These are phyloP conservation scores for Cephus cinctus DNA, from an alignment of 1,140 invertebrate genomes.

Conservation along the genomic window DNA sequence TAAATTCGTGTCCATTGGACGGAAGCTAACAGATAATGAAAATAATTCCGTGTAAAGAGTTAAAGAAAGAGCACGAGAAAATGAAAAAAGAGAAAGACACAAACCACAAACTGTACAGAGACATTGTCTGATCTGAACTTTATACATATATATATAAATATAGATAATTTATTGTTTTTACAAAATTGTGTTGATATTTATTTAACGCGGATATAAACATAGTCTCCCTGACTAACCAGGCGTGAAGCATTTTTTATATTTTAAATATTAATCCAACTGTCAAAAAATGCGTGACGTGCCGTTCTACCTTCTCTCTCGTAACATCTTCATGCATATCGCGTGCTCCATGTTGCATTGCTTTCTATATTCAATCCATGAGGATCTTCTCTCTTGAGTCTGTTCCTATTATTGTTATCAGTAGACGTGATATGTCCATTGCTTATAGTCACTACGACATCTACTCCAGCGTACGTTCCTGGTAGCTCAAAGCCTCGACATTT, in stretches of 20 bases:
- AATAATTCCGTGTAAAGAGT: not conserved
- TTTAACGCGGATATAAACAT: slow-evolving; percentile 29
- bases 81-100: slow-evolving; percentile 16
- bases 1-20: too few relatives aligned
- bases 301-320: slow-evolving; percentile 41
- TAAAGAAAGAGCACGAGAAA: slow-evolving; percentile 18
- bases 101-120: slow-evolving; percentile 42
- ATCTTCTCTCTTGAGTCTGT: too few relatives aligned
- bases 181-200: slow-evolving; percentile 42
- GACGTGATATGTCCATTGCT: too few relatives aligned
- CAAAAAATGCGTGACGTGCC: slow-evolving; percentile 48
- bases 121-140: slow-evolving; percentile 35
- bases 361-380: too few relatives aligned
- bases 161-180: slow-evolving; percentile 53
- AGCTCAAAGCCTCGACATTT: too few relatives aligned
- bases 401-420: too few relatives aligned
- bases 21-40: slow-evolving; percentile 14
- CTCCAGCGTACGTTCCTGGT: too few relatives aligned
- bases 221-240: not conserved
- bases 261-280: slow-evolving; percentile 12
- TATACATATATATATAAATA: slow-evolving; percentile 39
- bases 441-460: too few relatives aligned
- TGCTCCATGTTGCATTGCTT: too few relatives aligned
- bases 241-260: not conserved
- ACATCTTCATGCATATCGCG: too few relatives aligned